Evolutionary conservation across 2,888 invertebrate genomes (phyloP), one percentile per base, ranked within the genome.

Genomic region (Metellina segmentata): DNA sequence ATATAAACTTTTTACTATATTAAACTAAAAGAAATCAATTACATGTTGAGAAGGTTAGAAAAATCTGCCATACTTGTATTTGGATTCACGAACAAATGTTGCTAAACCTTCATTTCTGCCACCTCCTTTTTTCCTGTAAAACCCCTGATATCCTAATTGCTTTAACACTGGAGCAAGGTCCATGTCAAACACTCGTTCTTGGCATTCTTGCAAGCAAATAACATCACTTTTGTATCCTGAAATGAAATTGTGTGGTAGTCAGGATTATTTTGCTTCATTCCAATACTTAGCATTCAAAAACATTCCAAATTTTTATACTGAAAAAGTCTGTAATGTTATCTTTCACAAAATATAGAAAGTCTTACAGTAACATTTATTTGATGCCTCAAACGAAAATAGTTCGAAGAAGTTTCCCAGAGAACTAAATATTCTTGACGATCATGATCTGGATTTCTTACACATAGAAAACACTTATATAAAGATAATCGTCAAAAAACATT

Each of bases 201-300:
- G 99, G 0, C 98, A 98, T 96, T 99, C 99, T 96, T 99, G 99
- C 16, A 99, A 95, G 94, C 98, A 98, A 85, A 98, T 95, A 83
- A 99, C 95, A 95, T 99, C 99, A 74, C 97, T 96, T 95, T 98
- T 97, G 94, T 98, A 99, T 19, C 98, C 98, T 96, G 93, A 16
- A 94, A 85, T 79, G 49, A 81, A 34, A 34, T 34, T 34, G n/a
- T n/a, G n/a, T n/a, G 34, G 34, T 34, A 34, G 34, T 34, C 34
- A 34, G 34, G 34, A 34, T 34, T 34, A 34, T 34, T 34, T 34
- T 34, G 4, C 34, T 34, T 34, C 34, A 2, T 34, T 34, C 1
- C 1, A 34, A 34, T 4, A 34, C 4, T 34, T 34, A 34, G 34
- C 34, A 34, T 34, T 34, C n/a, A n/a, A 34, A 34, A 4, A 34